These are phyloP conservation scores for Gnathonemus longibarbis DNA, from an alignment of 2,113 vertebrate species.

Conservation along the genomic window DNA sequence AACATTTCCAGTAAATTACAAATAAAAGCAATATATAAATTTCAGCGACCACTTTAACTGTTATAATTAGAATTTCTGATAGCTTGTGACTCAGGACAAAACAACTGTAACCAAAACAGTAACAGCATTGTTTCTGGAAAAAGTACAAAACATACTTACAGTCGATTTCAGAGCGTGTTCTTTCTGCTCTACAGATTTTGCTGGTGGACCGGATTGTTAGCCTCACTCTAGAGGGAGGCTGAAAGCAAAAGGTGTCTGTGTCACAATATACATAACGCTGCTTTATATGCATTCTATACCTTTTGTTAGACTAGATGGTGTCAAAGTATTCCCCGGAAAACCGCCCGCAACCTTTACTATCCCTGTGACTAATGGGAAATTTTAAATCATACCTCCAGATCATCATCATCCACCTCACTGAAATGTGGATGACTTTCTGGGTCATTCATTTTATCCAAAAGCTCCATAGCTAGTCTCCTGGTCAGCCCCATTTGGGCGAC, in stretches of 20 bases:
- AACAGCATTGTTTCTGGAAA: background rate
- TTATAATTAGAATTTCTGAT: background rate
- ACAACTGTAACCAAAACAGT: background rate
- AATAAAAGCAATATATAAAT: background rate
- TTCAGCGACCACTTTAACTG: background rate
- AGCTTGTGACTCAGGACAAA: background rate
- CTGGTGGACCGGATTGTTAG: slow-evolving; percentile 91
- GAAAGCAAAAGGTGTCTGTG: slow-evolving; percentile 28
- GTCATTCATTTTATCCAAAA: slow-evolving; percentile 90
- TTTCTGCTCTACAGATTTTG: slow-evolving; percentile 77
- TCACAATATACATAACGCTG: background rate
- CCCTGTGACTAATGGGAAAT: background rate
- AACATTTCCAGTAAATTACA: background rate
- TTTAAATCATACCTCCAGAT: slow-evolving; percentile 74
- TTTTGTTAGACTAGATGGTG: background rate
- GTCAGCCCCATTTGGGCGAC: slow-evolving; percentile 79
- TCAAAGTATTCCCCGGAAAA: background rate
- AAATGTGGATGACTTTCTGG: slow-evolving; percentile 86
- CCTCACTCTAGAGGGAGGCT: slow-evolving; percentile 77
- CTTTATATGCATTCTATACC: background rate
- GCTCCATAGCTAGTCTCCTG: slow-evolving; percentile 79
- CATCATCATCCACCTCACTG: slow-evolving; percentile 78
- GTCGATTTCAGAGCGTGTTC: slow-evolving; percentile 87
- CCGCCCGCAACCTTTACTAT: background rate
- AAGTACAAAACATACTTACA: slow-evolving; percentile 66